Percentiles rank a stretch among this genome's conserved stretches.
Evolutionary conservation across 2,113 vertebrate genomes (phyloP).

Genomic region (Capreolus pygargus): DNA sequence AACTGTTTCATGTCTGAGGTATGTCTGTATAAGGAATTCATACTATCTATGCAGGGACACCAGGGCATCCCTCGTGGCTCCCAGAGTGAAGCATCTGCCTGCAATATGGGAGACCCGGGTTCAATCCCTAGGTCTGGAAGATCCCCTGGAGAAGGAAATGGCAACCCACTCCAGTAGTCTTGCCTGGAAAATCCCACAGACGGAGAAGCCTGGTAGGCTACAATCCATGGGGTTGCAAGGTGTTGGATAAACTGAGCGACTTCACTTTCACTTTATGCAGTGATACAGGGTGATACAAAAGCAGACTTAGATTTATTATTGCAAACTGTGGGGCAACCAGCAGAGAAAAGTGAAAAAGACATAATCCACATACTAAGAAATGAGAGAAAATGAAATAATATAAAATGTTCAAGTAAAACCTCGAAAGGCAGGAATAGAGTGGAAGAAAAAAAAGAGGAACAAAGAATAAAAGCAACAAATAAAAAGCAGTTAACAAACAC

Average conservation of each 20-base stretch:
- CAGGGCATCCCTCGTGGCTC: not conserved
- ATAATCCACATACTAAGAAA: not conserved
- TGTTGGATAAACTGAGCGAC: rapidly evolving
- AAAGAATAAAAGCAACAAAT: not conserved
- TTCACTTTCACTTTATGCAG: not conserved
- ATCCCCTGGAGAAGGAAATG: not conserved
- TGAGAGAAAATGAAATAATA: not conserved
- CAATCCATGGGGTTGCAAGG: not conserved
- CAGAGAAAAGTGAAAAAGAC: not conserved
- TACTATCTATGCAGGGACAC: not conserved
- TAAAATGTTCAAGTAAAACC: not conserved
- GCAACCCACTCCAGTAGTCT: not conserved
- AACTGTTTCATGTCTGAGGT: not conserved
- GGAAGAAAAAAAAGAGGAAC: not conserved
- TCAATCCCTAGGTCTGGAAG: not conserved
- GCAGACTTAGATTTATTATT: not conserved
- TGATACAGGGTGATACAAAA: not conserved
- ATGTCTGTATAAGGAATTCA: not conserved
- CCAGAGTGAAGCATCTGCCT: not conserved
- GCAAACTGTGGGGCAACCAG: not conserved
- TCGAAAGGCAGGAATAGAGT: not conserved
- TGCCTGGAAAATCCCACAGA: not conserved
- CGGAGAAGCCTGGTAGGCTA: not conserved
- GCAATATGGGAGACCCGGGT: not conserved
- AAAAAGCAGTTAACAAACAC: not conserved